Percentiles rank a stretch among this genome's conserved stretches.
Conservation (phyloP, 2,113 vertebrate species). For the Halichoerus grypus region DNA sequence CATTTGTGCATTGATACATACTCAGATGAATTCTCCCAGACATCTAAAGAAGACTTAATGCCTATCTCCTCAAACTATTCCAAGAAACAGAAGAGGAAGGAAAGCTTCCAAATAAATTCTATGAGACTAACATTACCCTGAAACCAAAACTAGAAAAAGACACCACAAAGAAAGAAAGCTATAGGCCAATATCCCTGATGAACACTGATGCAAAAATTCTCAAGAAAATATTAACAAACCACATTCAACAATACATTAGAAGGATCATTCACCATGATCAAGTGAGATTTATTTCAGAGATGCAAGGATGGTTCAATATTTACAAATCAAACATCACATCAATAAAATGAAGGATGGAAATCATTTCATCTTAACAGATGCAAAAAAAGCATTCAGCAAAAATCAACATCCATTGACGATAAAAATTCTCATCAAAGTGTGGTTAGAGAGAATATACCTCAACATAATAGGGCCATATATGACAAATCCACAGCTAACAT, state of each 20-base stretch:
- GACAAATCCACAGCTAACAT: neutral
- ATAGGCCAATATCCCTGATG: neutral
- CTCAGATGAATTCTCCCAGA: neutral
- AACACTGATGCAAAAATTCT: neutral
- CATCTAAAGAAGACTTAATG: neutral
- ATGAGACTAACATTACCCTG: neutral
- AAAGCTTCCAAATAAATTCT: neutral
- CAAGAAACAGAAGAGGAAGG: neutral
- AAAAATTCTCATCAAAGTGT: neutral
- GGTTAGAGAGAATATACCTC: neutral
- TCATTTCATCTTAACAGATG: neutral
- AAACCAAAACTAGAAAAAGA: neutral
- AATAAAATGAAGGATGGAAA: neutral
- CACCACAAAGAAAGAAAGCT: neutral
- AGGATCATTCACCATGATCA: neutral
- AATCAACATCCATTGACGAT: neutral
- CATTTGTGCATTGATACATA: neutral
- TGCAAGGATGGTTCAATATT: neutral
- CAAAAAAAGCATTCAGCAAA: neutral
- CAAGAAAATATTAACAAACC: neutral
- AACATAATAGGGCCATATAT: neutral
- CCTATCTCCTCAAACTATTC: neutral
- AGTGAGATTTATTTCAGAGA: neutral
- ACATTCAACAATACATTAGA: neutral
- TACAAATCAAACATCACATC: neutral